These are phyloP conservation scores for Tapirus terrestris DNA, from an alignment of 2,113 vertebrate species.

Conservation along the genomic window DNA sequence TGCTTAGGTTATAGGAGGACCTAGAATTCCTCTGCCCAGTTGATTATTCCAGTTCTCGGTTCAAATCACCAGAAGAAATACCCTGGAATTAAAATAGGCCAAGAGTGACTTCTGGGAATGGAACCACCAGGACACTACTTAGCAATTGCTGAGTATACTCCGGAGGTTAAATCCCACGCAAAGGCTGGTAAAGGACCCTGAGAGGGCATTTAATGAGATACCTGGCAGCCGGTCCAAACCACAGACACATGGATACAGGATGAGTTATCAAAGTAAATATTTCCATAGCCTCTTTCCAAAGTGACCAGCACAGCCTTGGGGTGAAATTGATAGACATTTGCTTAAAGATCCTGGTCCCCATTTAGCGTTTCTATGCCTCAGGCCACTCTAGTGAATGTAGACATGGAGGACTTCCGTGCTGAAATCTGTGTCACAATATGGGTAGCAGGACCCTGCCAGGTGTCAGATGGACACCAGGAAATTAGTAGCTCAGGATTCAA, in stretches of 20 bases:
- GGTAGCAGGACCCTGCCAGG: accelerated
- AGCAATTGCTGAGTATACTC: not conserved
- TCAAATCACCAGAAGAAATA: not conserved
- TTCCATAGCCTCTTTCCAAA: not conserved
- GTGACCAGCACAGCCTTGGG: not conserved
- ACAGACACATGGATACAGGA: not conserved
- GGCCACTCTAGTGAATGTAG: not conserved
- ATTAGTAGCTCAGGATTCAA: not conserved
- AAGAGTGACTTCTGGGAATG: not conserved
- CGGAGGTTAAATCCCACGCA: not conserved
- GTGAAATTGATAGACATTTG: not conserved
- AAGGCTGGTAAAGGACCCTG: too few relatives aligned
- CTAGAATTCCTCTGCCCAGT: not conserved
- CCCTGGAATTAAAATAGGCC: not conserved
- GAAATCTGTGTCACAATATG: not conserved
- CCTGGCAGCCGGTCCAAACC: not conserved
- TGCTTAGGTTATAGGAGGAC: not conserved
- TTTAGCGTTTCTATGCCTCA: not conserved
- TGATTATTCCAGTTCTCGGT: not conserved
- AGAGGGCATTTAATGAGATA: not conserved
- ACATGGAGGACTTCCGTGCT: not conserved
- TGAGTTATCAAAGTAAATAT: not conserved
- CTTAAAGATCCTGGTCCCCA: not conserved
- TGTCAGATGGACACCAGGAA: not conserved
- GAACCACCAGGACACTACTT: not conserved